Percentiles rank a stretch among this genome's conserved stretches.
Evolutionary conservation across 2,113 vertebrate species (phyloP).

Genomic region (Elanoides forficatus): DNA sequence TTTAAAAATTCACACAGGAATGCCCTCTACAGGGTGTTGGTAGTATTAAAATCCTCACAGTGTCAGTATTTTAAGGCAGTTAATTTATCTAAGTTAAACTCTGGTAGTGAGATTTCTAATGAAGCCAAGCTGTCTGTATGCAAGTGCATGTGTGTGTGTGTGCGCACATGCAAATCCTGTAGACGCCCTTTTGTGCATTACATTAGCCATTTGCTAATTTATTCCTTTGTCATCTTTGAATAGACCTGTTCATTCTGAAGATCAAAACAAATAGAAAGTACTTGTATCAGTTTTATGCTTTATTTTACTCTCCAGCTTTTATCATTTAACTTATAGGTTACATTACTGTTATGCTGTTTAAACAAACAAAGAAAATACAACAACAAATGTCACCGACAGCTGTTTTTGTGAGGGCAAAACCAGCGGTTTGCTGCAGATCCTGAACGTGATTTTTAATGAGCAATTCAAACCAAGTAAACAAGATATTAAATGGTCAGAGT

Average conservation of each 20-base stretch:
- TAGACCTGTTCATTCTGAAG: slow-evolving; percentile 49
- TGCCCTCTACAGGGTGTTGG: slow-evolving; percentile 41
- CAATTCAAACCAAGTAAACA: slow-evolving; percentile 17
- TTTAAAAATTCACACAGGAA: slow-evolving; percentile 58
- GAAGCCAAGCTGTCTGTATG: slow-evolving; percentile 11
- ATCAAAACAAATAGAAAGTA: slow-evolving; percentile 43
- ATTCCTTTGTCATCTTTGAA: slow-evolving; percentile 56
- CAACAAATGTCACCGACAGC: slow-evolving; percentile 13
- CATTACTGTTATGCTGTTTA: not conserved
- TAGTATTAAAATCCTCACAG: slow-evolving; percentile 68
- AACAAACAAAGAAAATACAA: slow-evolving; percentile 35
- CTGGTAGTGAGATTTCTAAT: slow-evolving; percentile 50
- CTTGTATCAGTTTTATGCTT: slow-evolving; percentile 40
- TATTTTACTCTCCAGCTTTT: slow-evolving; percentile 45
- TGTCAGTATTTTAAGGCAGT: slow-evolving; percentile 72
- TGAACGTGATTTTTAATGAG: slow-evolving; percentile 17
- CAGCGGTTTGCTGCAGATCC: slow-evolving; percentile 33
- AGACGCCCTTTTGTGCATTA: not conserved
- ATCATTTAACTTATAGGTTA: slow-evolving; percentile 38
- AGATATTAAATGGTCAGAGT: slow-evolving; percentile 9
- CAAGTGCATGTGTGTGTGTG: not conserved
- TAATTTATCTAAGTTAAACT: slow-evolving; percentile 73
- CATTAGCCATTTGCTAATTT: slow-evolving; percentile 61
- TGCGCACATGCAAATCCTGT: not conserved
- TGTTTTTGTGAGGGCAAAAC: slow-evolving; percentile 20